A percentile compares a stretch with the other conserved stretches of the same genome.
Conservation (phyloP, 2,797 vertebrate genomes). For the Geotrypetes seraphini region DNA sequence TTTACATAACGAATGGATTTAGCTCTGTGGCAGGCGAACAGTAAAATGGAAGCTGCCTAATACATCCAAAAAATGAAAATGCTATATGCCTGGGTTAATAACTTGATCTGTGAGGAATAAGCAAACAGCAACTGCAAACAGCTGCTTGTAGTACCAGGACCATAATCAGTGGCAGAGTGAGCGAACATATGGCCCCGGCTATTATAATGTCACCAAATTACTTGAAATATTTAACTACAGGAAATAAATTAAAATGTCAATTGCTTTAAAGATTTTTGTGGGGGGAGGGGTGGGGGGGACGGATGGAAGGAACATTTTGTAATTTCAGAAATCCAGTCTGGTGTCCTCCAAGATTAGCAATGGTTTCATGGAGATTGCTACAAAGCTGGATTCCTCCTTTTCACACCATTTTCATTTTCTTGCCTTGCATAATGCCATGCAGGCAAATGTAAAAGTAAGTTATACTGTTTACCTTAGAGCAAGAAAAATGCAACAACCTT, state of each 20-base stretch:
- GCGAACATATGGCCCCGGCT: slow-evolving; percentile 12
- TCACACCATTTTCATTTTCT: slow-evolving; percentile 13
- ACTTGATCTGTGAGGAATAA: slow-evolving; percentile 33
- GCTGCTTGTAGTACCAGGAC: slow-evolving; percentile 14
- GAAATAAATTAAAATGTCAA: slow-evolving; percentile 30
- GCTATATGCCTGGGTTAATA: slow-evolving; percentile 22
- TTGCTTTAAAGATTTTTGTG: slow-evolving; percentile 16
- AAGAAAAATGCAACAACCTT: slow-evolving; percentile 30
- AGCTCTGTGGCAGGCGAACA: slow-evolving; percentile 21
- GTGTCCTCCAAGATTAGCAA: slow-evolving; percentile 21
- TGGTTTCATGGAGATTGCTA: slow-evolving; percentile 20
- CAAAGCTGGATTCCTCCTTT: slow-evolving; percentile 7
- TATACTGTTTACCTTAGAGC: slow-evolving; percentile 30
- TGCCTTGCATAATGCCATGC: slow-evolving; percentile 4
- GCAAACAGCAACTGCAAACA: slow-evolving; percentile 30
- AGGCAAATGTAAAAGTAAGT: slow-evolving; percentile 35
- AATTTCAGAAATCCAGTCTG: slow-evolving; percentile 13
- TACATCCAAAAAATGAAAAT: slow-evolving; percentile 31
- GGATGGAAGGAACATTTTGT: too few species aligned
- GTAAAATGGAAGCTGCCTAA: slow-evolving; percentile 26
- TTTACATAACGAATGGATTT: slow-evolving; percentile 30
- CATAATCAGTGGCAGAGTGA: slow-evolving; percentile 27
- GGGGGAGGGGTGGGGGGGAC: neutral
- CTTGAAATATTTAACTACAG: slow-evolving; percentile 20
- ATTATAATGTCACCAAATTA: slow-evolving; percentile 15